phyloP scores from a whole-genome alignment of 2,113 vertebrate species.

The Alosa alosa region DNA sequence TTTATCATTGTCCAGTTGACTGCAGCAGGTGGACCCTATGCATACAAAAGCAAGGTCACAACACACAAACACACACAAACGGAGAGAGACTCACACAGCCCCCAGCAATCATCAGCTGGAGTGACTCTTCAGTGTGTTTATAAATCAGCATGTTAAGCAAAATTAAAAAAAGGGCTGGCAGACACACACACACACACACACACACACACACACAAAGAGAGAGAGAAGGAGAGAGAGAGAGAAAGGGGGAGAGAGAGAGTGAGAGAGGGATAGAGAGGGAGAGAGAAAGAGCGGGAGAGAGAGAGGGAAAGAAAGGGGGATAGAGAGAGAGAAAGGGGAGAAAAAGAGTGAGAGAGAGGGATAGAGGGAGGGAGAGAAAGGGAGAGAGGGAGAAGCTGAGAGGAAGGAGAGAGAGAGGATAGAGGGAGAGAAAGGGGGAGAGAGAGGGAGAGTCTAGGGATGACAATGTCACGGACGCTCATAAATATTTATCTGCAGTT shows the following conservation, averaged over 20 bases:
- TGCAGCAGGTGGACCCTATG: constrained; percentile 71
- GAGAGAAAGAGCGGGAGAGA: neutral
- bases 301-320: neutral
- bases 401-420: neutral
- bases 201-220: neutral
- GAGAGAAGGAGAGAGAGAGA: neutral
- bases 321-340: neutral
- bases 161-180: no score
- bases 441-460: neutral
- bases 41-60: constrained; percentile 67
- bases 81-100: neutral
- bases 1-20: constrained; percentile 64
- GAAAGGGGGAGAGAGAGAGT: neutral
- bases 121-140: neutral
- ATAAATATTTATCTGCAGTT: no score
- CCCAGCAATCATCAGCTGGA: neutral
- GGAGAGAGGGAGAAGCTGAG: neutral
- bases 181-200: neutral
- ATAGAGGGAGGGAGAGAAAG: neutral
- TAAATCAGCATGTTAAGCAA: neutral
- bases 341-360: no score
- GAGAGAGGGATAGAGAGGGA: neutral
- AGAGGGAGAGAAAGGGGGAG: neutral
- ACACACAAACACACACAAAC: neutral
- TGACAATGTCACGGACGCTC: no score